Conservation (phyloP, 2,113 vertebrate species). For the Cryptomyrus ogoouensis region DNA sequence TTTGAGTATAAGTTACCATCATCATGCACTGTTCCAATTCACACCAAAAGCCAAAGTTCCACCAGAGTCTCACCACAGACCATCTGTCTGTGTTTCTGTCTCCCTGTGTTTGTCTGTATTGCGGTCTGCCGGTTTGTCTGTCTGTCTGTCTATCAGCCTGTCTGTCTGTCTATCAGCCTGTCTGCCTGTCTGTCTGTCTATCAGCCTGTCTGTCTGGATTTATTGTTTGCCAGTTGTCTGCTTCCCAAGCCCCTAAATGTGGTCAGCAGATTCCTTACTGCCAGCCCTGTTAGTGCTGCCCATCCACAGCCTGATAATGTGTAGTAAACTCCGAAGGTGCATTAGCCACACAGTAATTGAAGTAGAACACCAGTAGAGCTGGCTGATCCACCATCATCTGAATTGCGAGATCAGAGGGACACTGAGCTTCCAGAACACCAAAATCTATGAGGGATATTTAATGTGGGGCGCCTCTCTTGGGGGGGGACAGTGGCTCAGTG, state of each 20-base stretch:
- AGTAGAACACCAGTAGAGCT: neutral
- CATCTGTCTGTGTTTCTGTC: neutral
- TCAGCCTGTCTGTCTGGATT: neutral
- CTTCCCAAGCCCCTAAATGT: neutral
- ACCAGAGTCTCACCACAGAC: neutral
- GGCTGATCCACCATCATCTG: neutral
- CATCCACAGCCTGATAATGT: neutral
- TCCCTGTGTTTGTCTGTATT: neutral
- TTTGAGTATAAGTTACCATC: neutral
- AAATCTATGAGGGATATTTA: neutral
- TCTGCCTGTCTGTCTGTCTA: neutral
- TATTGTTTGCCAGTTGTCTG: neutral
- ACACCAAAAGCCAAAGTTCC: neutral
- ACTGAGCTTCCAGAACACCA: neutral
- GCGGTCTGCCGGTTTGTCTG: neutral
- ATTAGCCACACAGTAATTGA: neutral
- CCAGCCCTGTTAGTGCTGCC: neutral
- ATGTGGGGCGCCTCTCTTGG: neutral
- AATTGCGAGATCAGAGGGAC: neutral
- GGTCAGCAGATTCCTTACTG: neutral
- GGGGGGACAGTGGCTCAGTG: neutral
- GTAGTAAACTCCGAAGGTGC: neutral
- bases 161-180: neutral
- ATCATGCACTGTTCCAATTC: neutral
- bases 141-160: neutral